phyloP scores from a whole-genome alignment of 2,113 vertebrate species.

The Grammomys dolichurus region DNA sequence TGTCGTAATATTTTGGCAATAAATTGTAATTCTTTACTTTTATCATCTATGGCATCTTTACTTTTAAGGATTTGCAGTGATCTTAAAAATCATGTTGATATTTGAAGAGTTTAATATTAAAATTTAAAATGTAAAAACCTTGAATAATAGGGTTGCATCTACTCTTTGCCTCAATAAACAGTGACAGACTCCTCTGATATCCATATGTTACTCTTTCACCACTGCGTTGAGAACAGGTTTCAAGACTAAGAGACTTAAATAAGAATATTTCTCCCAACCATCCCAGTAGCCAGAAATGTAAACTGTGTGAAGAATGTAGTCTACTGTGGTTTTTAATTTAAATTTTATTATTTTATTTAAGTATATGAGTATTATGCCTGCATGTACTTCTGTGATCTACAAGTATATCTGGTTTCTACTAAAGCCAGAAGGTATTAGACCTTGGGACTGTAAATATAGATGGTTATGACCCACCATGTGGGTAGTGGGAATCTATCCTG shows the following conservation, averaged over 20 bases:
- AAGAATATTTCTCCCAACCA: neutral
- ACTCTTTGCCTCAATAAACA: slow-evolving; percentile 49
- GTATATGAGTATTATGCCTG: neutral
- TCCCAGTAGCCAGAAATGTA: neutral
- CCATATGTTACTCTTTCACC: neutral
- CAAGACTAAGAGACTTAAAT: neutral
- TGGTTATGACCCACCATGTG: neutral
- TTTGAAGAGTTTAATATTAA: slow-evolving; percentile 4
- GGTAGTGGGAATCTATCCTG: neutral
- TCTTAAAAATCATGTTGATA: slow-evolving; percentile 49
- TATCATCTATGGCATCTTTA: neutral
- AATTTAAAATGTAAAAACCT: slow-evolving; percentile 26
- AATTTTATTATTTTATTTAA: neutral
- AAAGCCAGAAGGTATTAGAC: neutral
- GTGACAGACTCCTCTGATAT: slow-evolving; percentile 8
- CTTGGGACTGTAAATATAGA: neutral
- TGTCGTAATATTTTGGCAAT: slow-evolving; percentile 32
- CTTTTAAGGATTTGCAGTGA: slow-evolving; percentile 35
- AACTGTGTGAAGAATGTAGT: neutral
- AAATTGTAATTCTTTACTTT: slow-evolving; percentile 1
- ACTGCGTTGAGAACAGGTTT: slow-evolving; percentile 27
- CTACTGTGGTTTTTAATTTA: neutral
- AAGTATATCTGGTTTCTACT: neutral
- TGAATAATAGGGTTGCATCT: slow-evolving; percentile 21
- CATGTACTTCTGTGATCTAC: neutral